A percentile compares a stretch with the other conserved stretches of the same genome.
These are phyloP conservation scores for Pavo muticus DNA, from an alignment of 2,113 vertebrate species.

Conservation along the genomic window DNA sequence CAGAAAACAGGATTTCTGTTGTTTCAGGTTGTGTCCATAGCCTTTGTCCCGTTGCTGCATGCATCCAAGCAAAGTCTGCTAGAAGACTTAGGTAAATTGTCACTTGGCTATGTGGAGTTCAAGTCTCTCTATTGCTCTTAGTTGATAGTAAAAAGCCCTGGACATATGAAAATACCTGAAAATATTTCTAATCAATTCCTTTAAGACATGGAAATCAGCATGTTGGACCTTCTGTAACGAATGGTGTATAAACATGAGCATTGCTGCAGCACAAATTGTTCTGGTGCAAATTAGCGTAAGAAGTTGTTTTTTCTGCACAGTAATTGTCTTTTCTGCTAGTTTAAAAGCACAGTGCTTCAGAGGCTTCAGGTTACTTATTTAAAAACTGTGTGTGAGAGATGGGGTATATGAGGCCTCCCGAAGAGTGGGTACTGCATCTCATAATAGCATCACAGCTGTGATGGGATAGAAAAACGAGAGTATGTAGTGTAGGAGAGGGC, in stretches of 20 bases:
- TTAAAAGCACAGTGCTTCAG: neutral
- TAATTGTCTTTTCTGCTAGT: neutral
- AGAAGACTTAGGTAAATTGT: neutral
- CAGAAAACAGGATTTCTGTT: neutral
- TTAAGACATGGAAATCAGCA: neutral
- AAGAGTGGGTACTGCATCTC: neutral
- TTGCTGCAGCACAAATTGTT: neutral
- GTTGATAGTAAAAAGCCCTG: neutral
- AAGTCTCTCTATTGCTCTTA: neutral
- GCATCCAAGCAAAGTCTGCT: neutral
- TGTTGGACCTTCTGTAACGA: neutral
- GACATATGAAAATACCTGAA: neutral
- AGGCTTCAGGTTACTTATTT: neutral
- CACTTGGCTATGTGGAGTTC: neutral
- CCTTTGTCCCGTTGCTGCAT: fast-evolving
- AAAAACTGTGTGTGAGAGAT: neutral
- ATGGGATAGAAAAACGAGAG: neutral
- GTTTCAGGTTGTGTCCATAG: neutral
- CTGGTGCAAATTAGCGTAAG: neutral
- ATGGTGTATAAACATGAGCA: neutral
- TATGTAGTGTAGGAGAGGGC: neutral
- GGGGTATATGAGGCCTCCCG: neutral
- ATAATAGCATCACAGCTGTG: neutral
- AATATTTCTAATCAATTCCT: neutral
- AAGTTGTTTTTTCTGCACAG: neutral